phyloP scores from a whole-genome alignment of 2,113 vertebrate genomes.

The Hyperoodon ampullatus region DNA sequence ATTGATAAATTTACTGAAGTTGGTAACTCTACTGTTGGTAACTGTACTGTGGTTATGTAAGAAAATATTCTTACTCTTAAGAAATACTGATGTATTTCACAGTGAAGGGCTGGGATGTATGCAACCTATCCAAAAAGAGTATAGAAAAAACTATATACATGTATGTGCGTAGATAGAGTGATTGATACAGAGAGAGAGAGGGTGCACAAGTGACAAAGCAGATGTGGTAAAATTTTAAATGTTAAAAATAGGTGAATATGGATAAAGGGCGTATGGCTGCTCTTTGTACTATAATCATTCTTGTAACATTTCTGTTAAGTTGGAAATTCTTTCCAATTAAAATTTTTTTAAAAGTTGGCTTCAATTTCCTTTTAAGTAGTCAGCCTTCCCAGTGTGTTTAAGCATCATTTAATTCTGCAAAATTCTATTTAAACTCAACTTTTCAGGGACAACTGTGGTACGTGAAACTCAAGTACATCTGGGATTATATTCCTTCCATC shows the following conservation, averaged over 20 bases:
- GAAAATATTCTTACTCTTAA: constrained; percentile 33
- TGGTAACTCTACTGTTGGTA: neutral
- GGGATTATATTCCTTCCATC: neutral
- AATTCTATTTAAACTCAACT: constrained; percentile 47
- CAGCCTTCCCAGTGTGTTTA: neutral
- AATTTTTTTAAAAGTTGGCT: neutral
- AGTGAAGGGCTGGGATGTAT: neutral
- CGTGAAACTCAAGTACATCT: constrained; percentile 5
- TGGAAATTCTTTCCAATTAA: constrained; percentile 16
- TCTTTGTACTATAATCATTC: neutral
- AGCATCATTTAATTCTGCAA: constrained; percentile 34
- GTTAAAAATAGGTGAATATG: neutral
- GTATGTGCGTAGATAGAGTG: neutral
- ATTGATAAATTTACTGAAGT: constrained; percentile 4
- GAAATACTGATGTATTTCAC: neutral
- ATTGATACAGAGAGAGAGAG: neutral
- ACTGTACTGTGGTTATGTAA: neutral
- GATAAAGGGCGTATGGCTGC: neutral
- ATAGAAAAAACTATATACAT: neutral
- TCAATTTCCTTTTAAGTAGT: constrained; percentile 8
- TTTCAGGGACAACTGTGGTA: neutral
- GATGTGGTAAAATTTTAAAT: neutral
- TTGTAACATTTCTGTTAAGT: constrained; percentile 1
- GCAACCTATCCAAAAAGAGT: neutral
- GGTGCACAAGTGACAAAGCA: neutral